Conservation (phyloP, 1,140 invertebrate genomes). For the Berghia stephanieae region DNA sequence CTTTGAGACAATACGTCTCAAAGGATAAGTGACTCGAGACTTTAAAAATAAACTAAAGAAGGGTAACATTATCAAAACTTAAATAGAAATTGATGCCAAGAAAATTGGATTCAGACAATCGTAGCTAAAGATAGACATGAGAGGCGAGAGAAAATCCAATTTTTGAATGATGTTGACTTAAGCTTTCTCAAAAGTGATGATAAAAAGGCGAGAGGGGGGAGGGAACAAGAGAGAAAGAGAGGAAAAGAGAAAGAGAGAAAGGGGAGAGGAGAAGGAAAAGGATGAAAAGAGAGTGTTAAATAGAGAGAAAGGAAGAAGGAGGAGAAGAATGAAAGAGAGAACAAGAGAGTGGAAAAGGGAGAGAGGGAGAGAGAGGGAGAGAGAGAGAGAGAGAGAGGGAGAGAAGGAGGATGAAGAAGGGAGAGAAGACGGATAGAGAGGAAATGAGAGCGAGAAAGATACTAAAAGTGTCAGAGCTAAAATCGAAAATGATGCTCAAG, state of each 20-base stretch:
- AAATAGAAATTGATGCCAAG: no score
- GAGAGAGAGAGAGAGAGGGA: constrained; percentile 12
- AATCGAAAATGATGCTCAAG: not conserved
- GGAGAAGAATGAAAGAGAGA: not conserved
- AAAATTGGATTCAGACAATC: no score
- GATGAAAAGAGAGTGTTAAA: not conserved
- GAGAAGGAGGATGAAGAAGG: not conserved
- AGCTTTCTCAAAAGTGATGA: no score
- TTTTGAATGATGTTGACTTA: no score
- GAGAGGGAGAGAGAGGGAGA: not conserved
- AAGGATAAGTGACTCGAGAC: no score
- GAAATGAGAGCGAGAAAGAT: not conserved
- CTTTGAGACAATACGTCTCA: no score
- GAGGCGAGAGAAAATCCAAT: no score
- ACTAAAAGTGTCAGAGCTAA: not conserved
- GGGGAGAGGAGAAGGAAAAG: not conserved
- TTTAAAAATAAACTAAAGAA: no score
- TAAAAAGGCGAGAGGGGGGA: not conserved
- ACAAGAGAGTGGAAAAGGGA: not conserved
- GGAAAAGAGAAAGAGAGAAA: not conserved
- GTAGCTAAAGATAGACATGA: no score
- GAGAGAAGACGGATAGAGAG: no score
- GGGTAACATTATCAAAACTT: no score
- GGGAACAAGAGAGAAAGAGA: constrained; percentile 12
- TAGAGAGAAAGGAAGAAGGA: constrained; percentile 12